phyloP scores from a whole-genome alignment of 2,113 vertebrate species.

The Mirounga angustirostris region DNA sequence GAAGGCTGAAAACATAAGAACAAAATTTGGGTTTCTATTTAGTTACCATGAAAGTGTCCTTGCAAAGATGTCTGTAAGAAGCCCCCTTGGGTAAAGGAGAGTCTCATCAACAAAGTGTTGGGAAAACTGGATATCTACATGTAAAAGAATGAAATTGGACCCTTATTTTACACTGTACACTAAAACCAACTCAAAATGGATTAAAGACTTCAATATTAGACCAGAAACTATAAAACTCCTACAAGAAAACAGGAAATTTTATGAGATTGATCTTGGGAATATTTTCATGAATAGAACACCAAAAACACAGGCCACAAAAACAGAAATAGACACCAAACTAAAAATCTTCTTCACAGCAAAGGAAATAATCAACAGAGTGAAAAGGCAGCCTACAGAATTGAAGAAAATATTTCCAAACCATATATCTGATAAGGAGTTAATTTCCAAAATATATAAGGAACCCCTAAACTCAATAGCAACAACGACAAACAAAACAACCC shows the following conservation, averaged over 20 bases:
- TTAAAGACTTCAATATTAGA: background rate
- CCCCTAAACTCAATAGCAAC: background rate
- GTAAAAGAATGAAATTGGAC: background rate
- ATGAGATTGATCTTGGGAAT: background rate
- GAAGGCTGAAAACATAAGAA: background rate
- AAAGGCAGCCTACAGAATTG: background rate
- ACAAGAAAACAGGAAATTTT: background rate
- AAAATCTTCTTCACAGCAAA: background rate
- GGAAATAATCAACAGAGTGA: background rate
- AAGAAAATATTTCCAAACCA: background rate
- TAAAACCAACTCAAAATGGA: background rate
- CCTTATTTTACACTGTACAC: background rate
- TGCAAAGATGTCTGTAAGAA: background rate
- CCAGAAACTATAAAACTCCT: background rate
- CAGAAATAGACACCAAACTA: background rate
- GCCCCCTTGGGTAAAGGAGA: background rate
- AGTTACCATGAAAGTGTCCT: background rate
- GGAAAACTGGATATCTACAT: background rate
- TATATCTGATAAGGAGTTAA: background rate
- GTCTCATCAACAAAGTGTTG: background rate
- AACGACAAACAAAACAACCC: background rate
- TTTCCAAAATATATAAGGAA: background rate
- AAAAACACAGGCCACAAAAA: background rate
- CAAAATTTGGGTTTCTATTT: background rate
- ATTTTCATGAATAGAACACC: background rate